These are phyloP conservation scores for Rhamnusium bicolor DNA, from an alignment of 2,888 invertebrate genomes.

Conservation along the genomic window DNA sequence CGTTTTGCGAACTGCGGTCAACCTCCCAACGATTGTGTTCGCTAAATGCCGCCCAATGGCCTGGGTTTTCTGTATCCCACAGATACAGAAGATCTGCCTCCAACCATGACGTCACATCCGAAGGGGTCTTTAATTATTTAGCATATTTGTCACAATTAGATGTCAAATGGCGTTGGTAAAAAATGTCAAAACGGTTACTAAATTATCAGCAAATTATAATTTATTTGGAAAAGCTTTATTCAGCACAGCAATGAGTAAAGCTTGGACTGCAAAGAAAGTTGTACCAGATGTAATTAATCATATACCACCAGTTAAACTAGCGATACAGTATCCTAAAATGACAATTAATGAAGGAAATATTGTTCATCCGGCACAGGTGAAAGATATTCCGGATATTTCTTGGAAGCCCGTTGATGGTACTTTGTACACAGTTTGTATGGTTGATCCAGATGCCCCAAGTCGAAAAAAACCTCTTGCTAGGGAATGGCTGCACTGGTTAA, in stretches of 20 bases:
- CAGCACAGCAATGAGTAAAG: background rate
- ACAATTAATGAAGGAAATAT: slow-evolving; percentile 73
- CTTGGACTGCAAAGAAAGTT: slow-evolving; percentile 8
- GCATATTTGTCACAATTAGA: no score
- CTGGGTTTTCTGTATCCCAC: no score
- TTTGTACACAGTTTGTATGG: slow-evolving; percentile 78
- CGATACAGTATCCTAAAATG: background rate
- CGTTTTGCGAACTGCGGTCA: no score
- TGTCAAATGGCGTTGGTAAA: background rate
- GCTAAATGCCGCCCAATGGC: no score
- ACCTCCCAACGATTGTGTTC: no score
- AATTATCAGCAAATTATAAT: background rate
- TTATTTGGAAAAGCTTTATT: background rate
- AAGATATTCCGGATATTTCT: slow-evolving; percentile 78
- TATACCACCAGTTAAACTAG: background rate
- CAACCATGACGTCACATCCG: no score
- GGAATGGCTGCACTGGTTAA: slow-evolving; percentile 78
- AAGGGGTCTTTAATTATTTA: no score
- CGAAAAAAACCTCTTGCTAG: slow-evolving; percentile 78
- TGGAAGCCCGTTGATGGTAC: slow-evolving; percentile 76
- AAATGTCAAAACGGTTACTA: background rate
- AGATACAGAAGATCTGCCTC: no score
- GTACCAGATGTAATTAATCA: slow-evolving; percentile 12
- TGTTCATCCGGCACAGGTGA: slow-evolving; percentile 81
- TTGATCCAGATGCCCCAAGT: slow-evolving; percentile 85